Evolutionary conservation across 2,797 vertebrate genomes (phyloP).

Genomic region (Linurgus olivaceus): DNA sequence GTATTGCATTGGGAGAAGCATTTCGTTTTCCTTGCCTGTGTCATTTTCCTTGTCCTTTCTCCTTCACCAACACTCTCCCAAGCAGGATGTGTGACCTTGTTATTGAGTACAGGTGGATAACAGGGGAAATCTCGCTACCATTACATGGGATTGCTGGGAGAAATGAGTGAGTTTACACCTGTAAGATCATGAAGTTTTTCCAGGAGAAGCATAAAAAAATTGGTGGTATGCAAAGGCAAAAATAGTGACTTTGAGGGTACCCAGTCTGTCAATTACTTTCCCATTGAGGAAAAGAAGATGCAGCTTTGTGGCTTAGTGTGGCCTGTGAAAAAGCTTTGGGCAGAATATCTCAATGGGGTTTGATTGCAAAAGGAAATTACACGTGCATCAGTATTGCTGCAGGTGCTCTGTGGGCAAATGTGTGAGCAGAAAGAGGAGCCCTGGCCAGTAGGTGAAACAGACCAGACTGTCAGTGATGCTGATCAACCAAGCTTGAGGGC

Average conservation of each 20-base stretch:
- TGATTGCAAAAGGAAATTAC: not conserved
- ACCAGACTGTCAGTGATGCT: not conserved
- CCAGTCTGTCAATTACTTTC: rapidly evolving
- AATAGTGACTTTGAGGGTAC: not conserved
- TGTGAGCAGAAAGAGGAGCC: not conserved
- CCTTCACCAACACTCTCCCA: not conserved
- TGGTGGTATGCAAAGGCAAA: not conserved
- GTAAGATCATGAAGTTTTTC: not conserved
- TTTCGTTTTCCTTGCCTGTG: not conserved
- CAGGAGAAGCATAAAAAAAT: not conserved
- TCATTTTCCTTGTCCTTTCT: not conserved
- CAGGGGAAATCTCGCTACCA: not conserved
- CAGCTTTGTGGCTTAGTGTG: not conserved
- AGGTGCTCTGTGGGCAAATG: not conserved
- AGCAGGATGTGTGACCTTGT: not conserved
- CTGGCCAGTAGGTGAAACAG: not conserved
- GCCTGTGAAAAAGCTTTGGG: not conserved
- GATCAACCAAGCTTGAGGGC: not conserved
- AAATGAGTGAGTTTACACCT: not conserved
- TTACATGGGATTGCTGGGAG: not conserved
- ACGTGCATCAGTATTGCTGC: not conserved
- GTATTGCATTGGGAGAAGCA: not conserved
- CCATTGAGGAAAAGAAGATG: not conserved
- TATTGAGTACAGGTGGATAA: not conserved
- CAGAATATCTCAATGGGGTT: not conserved